These are phyloP conservation scores for Tenthredo distinguenda DNA, from an alignment of 2,888 invertebrate genomes.

Conservation along the genomic window DNA sequence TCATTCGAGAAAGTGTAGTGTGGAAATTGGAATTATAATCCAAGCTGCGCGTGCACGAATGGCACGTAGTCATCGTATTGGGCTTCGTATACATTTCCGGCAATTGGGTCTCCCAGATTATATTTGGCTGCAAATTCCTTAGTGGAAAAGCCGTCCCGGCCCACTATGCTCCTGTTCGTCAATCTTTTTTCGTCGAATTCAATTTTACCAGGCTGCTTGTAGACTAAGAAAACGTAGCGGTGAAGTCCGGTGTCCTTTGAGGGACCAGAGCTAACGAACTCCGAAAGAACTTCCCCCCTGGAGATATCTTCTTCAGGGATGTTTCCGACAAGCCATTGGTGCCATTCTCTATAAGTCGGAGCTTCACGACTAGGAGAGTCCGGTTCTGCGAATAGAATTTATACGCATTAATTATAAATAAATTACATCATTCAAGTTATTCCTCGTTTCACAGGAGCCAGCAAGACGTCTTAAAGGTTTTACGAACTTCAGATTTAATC, in stretches of 20 bases:
- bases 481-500: too few species aligned
- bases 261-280: slow-evolving; percentile 92
- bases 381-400: slow-evolving; percentile 82
- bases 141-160: slow-evolving; percentile 84
- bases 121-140: slow-evolving; percentile 90
- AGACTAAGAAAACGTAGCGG: slow-evolving; percentile 89
- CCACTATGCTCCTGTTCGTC: slow-evolving; percentile 80
- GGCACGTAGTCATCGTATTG: slow-evolving; percentile 95
- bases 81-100: slow-evolving; percentile 93
- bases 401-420: background rate
- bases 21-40: slow-evolving; percentile 79
- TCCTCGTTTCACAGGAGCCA: background rate
- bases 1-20: too few species aligned
- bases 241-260: slow-evolving; percentile 88
- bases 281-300: slow-evolving; percentile 87
- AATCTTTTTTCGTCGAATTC: slow-evolving; percentile 81
- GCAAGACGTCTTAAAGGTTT: too few species aligned
- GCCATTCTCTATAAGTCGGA: slow-evolving; percentile 92
- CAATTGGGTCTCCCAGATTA: slow-evolving; percentile 88
- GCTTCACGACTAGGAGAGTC: slow-evolving; percentile 93
- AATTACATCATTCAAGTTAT: slow-evolving; percentile 1
- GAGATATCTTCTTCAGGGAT: slow-evolving; percentile 86
- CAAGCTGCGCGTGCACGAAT: slow-evolving; percentile 89
- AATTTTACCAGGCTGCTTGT: slow-evolving; percentile 84
- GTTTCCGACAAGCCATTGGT: slow-evolving; percentile 95